A percentile compares a stretch with the other conserved stretches of the same genome.
These are phyloP conservation scores for Drosophila ercepeae DNA, from an alignment of 1,140 invertebrate species.

Conservation along the genomic window DNA sequence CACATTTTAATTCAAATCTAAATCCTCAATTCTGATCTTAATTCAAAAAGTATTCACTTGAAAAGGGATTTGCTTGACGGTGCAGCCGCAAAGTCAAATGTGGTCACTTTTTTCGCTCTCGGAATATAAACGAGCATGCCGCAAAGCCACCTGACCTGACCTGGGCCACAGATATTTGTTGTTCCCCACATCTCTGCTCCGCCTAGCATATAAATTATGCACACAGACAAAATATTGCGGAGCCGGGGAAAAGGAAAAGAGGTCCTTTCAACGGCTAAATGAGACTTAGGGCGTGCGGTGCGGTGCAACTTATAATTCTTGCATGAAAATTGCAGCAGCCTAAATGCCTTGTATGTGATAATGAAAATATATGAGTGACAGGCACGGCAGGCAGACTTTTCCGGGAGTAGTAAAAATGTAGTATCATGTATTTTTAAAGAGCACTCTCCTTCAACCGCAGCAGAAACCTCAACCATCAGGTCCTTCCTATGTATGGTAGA, in stretches of 20 bases:
- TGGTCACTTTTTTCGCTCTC: constrained; percentile 1
- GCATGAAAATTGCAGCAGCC: constrained; percentile 72
- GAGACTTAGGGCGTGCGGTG: constrained; percentile 17
- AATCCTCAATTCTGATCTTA: too few relatives aligned
- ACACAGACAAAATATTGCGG: constrained; percentile 48
- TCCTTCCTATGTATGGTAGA: constrained; percentile 9
- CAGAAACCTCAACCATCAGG: constrained; percentile 35
- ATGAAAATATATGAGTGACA: constrained; percentile 74
- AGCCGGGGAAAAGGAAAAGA: constrained; percentile 9
- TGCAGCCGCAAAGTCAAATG: constrained; percentile 19
- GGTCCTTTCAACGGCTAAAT: constrained; percentile 2
- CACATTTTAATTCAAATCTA: not conserved
- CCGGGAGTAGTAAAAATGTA: constrained; percentile 1
- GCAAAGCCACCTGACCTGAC: constrained; percentile 16
- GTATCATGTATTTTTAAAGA: constrained; percentile 62
- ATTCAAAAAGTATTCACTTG: not conserved
- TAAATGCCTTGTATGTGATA: constrained; percentile 76
- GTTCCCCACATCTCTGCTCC: constrained; percentile 35
- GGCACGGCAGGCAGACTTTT: constrained; percentile 34
- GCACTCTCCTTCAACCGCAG: constrained; percentile 30
- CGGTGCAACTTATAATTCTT: constrained; percentile 76
- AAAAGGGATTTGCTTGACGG: not conserved
- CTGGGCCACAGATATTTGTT: constrained; percentile 13
- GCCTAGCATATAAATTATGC: constrained; percentile 73
- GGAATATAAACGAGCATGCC: not conserved